These are phyloP conservation scores for Myrmecophaga tridactyla DNA, from an alignment of 2,113 vertebrate species.

Conservation along the genomic window DNA sequence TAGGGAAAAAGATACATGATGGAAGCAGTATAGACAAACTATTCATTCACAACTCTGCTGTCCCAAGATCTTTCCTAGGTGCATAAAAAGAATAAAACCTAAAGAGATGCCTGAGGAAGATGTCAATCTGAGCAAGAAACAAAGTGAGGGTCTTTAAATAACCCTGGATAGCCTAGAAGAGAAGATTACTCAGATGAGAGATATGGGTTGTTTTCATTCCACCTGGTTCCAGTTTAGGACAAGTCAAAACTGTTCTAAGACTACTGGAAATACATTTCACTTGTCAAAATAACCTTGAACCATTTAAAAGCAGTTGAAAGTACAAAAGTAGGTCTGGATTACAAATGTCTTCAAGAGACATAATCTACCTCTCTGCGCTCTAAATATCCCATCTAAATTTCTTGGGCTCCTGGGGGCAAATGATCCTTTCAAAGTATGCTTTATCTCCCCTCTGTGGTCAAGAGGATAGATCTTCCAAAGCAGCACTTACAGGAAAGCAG, in stretches of 20 bases:
- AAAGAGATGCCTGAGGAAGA: not conserved
- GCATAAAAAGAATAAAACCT: not conserved
- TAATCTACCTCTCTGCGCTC: not conserved
- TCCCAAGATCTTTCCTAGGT: not conserved
- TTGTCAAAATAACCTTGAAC: not conserved
- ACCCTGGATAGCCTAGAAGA: not conserved
- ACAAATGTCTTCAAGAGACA: not conserved
- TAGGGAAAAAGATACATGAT: not conserved
- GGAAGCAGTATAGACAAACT: not conserved
- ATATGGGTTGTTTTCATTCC: not conserved
- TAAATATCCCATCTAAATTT: constrained; percentile 13
- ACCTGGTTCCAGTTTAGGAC: not conserved
- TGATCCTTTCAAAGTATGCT: not conserved
- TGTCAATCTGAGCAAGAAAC: not conserved
- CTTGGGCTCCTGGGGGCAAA: not conserved
- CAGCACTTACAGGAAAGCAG: not conserved
- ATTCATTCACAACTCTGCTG: not conserved
- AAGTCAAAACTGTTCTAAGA: not conserved
- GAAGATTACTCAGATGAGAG: not conserved
- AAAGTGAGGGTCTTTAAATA: not conserved
- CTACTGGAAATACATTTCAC: not conserved
- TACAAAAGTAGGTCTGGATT: not conserved
- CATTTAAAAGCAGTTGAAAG: not conserved
- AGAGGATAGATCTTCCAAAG: not conserved
- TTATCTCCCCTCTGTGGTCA: not conserved